Evolutionary conservation across 2,113 vertebrate genomes (phyloP).

Genomic region (Corvus cornix): DNA sequence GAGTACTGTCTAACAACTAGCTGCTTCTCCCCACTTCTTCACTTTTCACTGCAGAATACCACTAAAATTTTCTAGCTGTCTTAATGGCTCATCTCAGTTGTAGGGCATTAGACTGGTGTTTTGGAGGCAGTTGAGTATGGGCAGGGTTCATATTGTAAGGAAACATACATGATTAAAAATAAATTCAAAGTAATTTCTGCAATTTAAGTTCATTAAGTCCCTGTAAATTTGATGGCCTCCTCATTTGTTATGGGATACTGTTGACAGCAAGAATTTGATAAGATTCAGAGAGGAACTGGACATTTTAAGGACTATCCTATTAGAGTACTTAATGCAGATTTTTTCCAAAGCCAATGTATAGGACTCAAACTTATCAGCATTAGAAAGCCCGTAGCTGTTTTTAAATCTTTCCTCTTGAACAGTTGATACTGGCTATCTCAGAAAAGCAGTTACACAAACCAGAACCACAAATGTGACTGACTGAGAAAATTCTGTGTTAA

Average conservation of each 20-base stretch:
- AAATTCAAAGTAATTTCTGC: neutral
- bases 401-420: neutral
- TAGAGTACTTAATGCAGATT: neutral
- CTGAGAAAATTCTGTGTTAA: neutral
- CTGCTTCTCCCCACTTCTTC: neutral
- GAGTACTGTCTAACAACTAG: neutral
- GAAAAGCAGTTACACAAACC: neutral
- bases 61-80: neutral
- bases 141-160: neutral
- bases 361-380: neutral
- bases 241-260: neutral
- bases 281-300: neutral
- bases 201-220: neutral
- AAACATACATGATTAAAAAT: neutral
- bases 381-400: neutral
- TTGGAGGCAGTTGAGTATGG: neutral
- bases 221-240: neutral
- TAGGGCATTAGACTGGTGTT: neutral
- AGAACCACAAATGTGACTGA: neutral
- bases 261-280: neutral
- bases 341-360: neutral
- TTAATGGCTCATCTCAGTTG: neutral
- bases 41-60: neutral
- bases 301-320: neutral
- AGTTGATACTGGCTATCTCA: neutral